Evolutionary conservation across 2,113 vertebrate genomes (phyloP).

Genomic region (Acanthochromis polyacanthus): DNA sequence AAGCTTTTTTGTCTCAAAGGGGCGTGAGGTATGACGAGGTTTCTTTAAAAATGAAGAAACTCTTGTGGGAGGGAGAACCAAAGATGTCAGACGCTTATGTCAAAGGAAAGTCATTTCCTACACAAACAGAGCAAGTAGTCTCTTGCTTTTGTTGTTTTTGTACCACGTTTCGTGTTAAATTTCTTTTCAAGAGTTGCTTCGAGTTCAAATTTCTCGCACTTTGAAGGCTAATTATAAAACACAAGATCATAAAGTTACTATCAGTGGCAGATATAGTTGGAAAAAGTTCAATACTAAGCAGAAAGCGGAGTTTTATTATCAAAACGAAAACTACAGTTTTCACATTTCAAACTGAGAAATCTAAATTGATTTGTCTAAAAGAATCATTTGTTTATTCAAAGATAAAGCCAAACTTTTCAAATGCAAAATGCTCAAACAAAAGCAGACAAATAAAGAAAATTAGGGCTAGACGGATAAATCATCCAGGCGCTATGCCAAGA

Average conservation of each 20-base stretch:
- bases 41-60: constrained; percentile 33
- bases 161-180: constrained; percentile 22
- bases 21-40: constrained; percentile 27
- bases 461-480: neutral
- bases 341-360: too few relatives aligned
- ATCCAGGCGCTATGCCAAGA: neutral
- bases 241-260: neutral
- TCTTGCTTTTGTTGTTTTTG: constrained; percentile 61
- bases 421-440: neutral
- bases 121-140: constrained; percentile 53
- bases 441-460: neutral
- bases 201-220: neutral
- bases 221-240: neutral
- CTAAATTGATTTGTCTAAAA: too few relatives aligned
- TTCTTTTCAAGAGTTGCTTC: neutral
- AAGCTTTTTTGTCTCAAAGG: constrained; percentile 25
- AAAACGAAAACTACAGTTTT: too few relatives aligned
- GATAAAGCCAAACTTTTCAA: too few relatives aligned
- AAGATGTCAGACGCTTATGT: constrained; percentile 49
- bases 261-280: neutral
- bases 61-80: constrained; percentile 23
- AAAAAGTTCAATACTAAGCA: neutral
- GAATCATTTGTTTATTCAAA: too few relatives aligned
- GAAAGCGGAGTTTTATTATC: too few relatives aligned
- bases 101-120: constrained; percentile 55